Base-by-base conservation (phyloP, 2,888 invertebrate genomes). In the Unio delphinus region DNA sequence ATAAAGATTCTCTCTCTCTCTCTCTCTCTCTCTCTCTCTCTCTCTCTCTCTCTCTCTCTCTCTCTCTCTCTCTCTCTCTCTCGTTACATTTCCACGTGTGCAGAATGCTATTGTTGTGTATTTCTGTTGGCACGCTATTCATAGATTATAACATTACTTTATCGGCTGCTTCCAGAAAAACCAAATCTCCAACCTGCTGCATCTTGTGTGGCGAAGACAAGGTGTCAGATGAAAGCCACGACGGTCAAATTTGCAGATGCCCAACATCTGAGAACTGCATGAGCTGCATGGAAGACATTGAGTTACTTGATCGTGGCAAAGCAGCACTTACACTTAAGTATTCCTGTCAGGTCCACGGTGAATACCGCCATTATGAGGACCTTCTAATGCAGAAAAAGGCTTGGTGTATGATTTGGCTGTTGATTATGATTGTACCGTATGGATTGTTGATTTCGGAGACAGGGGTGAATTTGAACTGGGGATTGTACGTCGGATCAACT, bases 361-460 rank as follows among this genome's bases (percentile, higher is more conserved):
- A 72, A 15, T 85, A 79, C 72, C 70, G 83, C 23, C 75, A 74
- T 11, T 84, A 85, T 67, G 84, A 83, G 67, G 82, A 84, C 65
- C 71, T 75, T 3, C 68, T 87, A 45, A 73, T 84, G 65, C 70
- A 70, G 45, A 78, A 82, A 71, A 88, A 87, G 79, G 83, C 82
- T 55, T 88, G 87, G 88, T 85, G 84, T 62, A 85, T 88, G 73
- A 70, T 87, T n/a, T 83, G 83, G 80, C 79, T 83, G 8, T 83
- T 84, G 18, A 68, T 86, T 59, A 65, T 72, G 18, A 75, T 86
- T 18, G 77, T 88, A 5, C 87, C 88, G 0, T 78, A 85, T 20
- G 84, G 84, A 11, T 74, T 87, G 56, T 54, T 83, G 17, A 66
- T 83, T 6, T 71, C 76, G 11, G 80, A 77, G 28, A 72, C 82